Percentiles rank a stretch among this genome's conserved stretches.
phyloP scores from a whole-genome alignment of 1,140 invertebrate genomes.

The Harlomillsia oculata region DNA sequence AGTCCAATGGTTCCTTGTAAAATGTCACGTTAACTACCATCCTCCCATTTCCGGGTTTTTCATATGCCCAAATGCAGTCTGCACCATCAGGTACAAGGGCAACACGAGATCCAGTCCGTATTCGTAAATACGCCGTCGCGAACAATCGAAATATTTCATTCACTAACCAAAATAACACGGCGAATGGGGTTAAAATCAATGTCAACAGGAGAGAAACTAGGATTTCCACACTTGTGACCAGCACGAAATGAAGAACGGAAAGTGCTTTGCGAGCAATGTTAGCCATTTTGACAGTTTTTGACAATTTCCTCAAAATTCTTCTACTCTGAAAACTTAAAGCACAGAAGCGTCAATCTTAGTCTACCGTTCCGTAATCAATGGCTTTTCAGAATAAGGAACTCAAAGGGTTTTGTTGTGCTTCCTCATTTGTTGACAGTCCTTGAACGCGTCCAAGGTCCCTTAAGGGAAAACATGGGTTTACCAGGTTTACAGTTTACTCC shows the following conservation, averaged over 20 bases:
- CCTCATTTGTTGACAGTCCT: no score
- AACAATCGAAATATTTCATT: slow-evolving; percentile 3
- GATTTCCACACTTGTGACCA: background rate
- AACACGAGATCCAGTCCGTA: background rate
- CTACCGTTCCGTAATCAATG: no score
- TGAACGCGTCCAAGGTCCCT: no score
- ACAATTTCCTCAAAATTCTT: no score
- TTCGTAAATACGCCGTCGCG: background rate
- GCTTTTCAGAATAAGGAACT: no score
- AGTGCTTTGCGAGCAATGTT: background rate
- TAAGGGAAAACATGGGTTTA: no score
- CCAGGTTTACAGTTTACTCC: no score
- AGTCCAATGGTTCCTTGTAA: slow-evolving; percentile 9
- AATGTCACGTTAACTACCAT: slow-evolving; percentile 10
- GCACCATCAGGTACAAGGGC: slow-evolving; percentile 17
- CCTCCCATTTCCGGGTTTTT: slow-evolving; percentile 21
- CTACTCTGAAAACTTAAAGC: no score
- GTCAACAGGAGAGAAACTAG: background rate
- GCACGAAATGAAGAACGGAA: background rate
- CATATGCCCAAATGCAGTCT: slow-evolving; percentile 27
- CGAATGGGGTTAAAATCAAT: background rate
- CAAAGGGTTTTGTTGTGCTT: no score
- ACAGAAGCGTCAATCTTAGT: no score
- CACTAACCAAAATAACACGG: background rate
- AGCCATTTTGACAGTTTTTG: no score